Base-by-base conservation (phyloP, 2,888 invertebrate genomes). In the Parnassius apollo region DNA sequence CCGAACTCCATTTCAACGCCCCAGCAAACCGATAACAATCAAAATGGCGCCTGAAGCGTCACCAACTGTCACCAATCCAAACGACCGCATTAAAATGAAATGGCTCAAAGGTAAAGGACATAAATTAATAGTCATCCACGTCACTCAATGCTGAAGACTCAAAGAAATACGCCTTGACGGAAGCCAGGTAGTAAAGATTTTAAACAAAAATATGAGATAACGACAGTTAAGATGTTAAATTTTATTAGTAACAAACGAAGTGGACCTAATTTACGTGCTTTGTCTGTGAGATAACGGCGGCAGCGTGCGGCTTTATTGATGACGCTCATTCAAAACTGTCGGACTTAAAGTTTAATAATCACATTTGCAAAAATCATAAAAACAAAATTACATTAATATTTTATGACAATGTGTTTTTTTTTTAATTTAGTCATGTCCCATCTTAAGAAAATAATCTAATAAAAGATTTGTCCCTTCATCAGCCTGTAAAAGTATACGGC, bases 111-210 rank as follows among this genome's bases (percentile, higher is more conserved):
- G 81, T 83, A 87, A 82, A 83, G 78, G 83, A 86, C 88, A 91
- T 91, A 91, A 91, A 91, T 91, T 90, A 91, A 85, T 80, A 81
- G 87, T 77, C 86, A 76, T 86, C 81, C 81, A 84, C 78, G 90
- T 90, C 91, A 90, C 77, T 91, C 89, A 90, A 82, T 76, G 67
- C 74, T 73, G 80, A 83, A 85, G 82, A 82, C 77, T 77, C 77
- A 70, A 76, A 81, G 82, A 81, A 77, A 85, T 81, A 83, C 75
- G 71, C 75, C 76, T 72, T 84, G 86, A 84, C 90, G 86, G 89
- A 89, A 91, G 89, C 87, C 91, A 91, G 91, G 91, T 91, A 91
- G 90, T 90, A 83, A 87, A 90, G 90, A 90, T 91, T 75, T 74
- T 70, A 84, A 86, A 89, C 86, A 85, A 86, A 88, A 89, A 85